These are phyloP conservation scores for Euthynnus affinis DNA, from an alignment of 2,797 vertebrate genomes.

Conservation along the genomic window DNA sequence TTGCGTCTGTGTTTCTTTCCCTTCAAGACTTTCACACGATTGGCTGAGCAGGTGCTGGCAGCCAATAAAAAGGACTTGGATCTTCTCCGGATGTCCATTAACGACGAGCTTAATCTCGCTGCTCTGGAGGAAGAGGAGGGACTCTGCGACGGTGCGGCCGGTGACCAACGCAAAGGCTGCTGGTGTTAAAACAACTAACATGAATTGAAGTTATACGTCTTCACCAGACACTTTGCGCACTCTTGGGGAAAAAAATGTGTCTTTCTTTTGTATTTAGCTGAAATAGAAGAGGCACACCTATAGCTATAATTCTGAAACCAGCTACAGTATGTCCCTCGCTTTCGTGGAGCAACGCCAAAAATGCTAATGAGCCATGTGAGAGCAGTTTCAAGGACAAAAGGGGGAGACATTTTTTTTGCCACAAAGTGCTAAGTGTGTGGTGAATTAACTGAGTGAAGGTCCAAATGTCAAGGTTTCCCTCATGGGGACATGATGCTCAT, in stretches of 20 bases:
- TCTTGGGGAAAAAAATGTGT: slow-evolving; percentile 25
- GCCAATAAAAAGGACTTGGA: slow-evolving; percentile 97
- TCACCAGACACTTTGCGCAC: slow-evolving; percentile 34
- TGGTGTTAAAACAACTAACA: slow-evolving; percentile 90
- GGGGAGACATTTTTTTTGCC: slow-evolving; percentile 49
- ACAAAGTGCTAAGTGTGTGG: slow-evolving; percentile 34
- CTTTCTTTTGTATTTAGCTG: slow-evolving; percentile 24
- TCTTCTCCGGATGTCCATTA: slow-evolving; percentile 86
- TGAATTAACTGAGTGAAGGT: slow-evolving; percentile 16
- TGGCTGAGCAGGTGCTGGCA: slow-evolving; percentile 96
- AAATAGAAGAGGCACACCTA: slow-evolving; percentile 1
- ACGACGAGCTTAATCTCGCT: slow-evolving; percentile 86
- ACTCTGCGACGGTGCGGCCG: slow-evolving; percentile 81
- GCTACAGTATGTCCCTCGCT: not conserved
- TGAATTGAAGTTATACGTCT: slow-evolving; percentile 2
- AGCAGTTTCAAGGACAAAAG: slow-evolving; percentile 29
- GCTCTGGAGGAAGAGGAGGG: slow-evolving; percentile 92
- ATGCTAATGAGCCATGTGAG: slow-evolving; percentile 16
- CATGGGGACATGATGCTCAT: slow-evolving; percentile 26
- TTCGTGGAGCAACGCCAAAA: slow-evolving; percentile 10
- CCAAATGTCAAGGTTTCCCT: slow-evolving; percentile 28
- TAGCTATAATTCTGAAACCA: slow-evolving; percentile 27
- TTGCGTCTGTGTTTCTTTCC: slow-evolving; percentile 18
- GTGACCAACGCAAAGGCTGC: slow-evolving; percentile 89
- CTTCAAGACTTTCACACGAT: slow-evolving; percentile 92